Evolutionary conservation across 2,113 vertebrate genomes (phyloP), one percentile per base, ranked within the genome.

Genomic region (Polypterus senegalus): DNA sequence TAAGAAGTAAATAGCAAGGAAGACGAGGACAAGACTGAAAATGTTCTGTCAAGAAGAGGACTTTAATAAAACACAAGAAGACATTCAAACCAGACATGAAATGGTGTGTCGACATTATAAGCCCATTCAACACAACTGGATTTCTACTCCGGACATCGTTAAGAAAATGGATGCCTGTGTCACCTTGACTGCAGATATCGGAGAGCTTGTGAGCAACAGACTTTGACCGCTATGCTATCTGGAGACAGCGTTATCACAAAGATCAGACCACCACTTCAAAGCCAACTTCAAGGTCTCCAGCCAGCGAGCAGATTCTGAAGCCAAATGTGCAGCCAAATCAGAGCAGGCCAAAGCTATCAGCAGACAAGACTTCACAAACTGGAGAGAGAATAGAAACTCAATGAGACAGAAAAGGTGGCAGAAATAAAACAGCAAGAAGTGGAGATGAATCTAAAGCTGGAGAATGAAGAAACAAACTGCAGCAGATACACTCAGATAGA

Each of bases 151-250:
- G 6, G 59, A 67, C 3, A 67, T 69, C 57, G 69, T 55, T 11
- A 70, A 65, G 0, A 69, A 58, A 59, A 69, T 70, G 66, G 71
- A 71, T 7, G 52, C 68, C 3, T 67, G 71, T 58, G 55, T 43
- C 11, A 56, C 47, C 0, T 10, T 72, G 3, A 72, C 68, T 46
- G 52, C 10, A 11, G 70, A 74, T 6, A 65, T 70, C 0, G 57
- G 54, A 51, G 10, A 61, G 3, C 61, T 75, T 7, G 59, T 63
- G 6, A 49, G 49, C 44, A 67, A 68, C 10, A 10, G 57, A 9
- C 7, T 64, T 57, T 27, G 63, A 71, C 4, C 70, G 48, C 8
- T 49, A 60, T 46, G n/a, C 73, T 47, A 9, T 11, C 4, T 63
- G 27, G 10, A 73, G 44, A 61, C 54, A 63, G 57, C 54, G 8